Base-by-base conservation (phyloP, 1,140 invertebrate species). In the Psilanteris sp. region DNA sequence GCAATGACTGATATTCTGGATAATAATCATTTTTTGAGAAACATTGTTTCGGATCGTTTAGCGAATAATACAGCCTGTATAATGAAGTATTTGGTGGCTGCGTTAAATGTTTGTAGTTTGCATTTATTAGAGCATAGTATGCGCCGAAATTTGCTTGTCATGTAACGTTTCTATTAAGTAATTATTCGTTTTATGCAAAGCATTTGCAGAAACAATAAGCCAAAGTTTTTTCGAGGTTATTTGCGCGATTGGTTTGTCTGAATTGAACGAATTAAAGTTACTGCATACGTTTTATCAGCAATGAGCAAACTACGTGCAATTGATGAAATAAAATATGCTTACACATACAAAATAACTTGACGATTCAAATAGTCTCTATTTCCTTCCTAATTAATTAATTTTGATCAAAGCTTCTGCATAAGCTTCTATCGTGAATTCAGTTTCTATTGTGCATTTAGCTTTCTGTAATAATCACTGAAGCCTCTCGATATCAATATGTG, bases 361-460 rank as follows among this genome's bases (percentile, higher is more conserved):
- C 31, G 50, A 14, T 76, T 59, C 34, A 43, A 67, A 74, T 54
- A 20, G 55, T 37, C 54, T 44, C 48, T 64, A 50, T 75, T 64
- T 70, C 57, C 57, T 70, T 70, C 29, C 48, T 76, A 76, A 76
- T 76, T 76, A 76, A 76, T 76, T 76, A 70, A 76, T 70, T 76
- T 64, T 37, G 64, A 76, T 76, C 64, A 70, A 76, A 70, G 73
- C 59, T 59, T 54, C 46, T 22, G 43, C 62, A 66, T 70, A 61
- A 76, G 73, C 73, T 66, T 64, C 59, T 44, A 70, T 70, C 64
- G 52, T 66, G 66, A 70, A 76, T 76, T 66, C 57, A 44, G 73
- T 43, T 76, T 76, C 73, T 66, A 76, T 76, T 77, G 74, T 77
- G 46, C 67, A 72, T 77, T 77, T 71, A 54, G 66, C 66, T 77